Evolutionary conservation across 1,140 invertebrate genomes (phyloP).

Genomic region (Globodera ellingtonae): DNA sequence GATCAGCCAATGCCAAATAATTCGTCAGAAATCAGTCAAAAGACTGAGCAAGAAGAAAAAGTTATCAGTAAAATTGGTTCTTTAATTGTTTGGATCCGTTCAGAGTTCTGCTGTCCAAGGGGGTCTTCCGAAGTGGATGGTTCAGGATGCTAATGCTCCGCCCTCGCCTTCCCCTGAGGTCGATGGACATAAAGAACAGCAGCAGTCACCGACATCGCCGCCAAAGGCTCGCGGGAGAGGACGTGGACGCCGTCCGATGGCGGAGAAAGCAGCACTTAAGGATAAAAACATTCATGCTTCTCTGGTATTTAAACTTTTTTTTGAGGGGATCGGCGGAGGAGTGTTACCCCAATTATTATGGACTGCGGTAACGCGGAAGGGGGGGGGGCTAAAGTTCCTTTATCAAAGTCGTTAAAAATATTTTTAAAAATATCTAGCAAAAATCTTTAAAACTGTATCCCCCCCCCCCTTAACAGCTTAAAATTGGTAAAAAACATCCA

Average conservation of each 20-base stretch:
- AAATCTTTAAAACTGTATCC: too few species aligned
- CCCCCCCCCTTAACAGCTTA: too few species aligned
- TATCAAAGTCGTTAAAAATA: too few species aligned
- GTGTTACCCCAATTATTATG: too few species aligned
- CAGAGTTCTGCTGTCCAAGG: background rate
- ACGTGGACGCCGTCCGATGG: constrained; percentile 21
- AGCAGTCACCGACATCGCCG: background rate
- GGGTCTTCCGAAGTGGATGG: constrained; percentile 29
- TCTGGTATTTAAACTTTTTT: background rate
- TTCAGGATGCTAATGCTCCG: constrained; percentile 27
- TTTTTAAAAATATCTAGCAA: too few species aligned
- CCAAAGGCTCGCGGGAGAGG: background rate
- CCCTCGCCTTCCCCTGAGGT: constrained; percentile 22
- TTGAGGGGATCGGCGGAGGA: too few species aligned
- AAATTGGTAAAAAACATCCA: too few species aligned
- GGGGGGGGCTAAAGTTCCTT: too few species aligned
- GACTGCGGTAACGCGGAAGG: too few species aligned
- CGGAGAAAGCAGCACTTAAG: constrained; percentile 10
- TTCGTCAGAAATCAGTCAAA: background rate
- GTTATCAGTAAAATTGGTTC: background rate
- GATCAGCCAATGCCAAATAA: too few species aligned
- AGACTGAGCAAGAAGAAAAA: background rate
- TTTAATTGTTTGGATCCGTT: background rate
- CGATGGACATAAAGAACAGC: background rate
- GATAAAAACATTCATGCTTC: background rate